Evolutionary conservation across 2,888 invertebrate species (phyloP).

Genomic region (Amphipoea lucens): DNA sequence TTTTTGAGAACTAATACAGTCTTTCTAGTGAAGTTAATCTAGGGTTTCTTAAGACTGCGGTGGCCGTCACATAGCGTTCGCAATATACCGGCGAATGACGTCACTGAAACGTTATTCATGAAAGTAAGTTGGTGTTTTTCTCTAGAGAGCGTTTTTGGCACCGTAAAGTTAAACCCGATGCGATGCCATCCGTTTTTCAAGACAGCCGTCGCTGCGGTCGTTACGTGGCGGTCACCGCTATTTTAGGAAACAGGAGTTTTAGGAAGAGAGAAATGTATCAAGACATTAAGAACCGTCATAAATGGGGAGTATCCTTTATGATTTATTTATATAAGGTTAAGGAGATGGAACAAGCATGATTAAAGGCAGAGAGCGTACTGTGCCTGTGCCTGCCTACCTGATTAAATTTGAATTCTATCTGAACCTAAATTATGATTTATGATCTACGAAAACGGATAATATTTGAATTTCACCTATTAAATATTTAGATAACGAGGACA

Average conservation of each 20-base stretch:
- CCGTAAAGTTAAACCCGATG: not conserved
- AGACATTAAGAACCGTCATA: slow-evolving; percentile 31
- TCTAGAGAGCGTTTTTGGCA: not conserved
- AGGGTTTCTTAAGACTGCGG: not conserved
- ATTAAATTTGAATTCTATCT: not conserved
- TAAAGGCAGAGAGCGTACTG: slow-evolving; percentile 22
- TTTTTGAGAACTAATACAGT: slow-evolving; percentile 39
- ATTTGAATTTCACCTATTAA: slow-evolving; percentile 43
- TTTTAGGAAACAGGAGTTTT: not conserved
- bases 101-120: not conserved
- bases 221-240: not conserved
- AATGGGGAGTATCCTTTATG: slow-evolving; percentile 4
- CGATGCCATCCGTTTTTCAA: not conserved
- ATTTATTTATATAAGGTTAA: not conserved
- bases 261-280: slow-evolving; percentile 43
- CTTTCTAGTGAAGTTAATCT: slow-evolving; percentile 31
- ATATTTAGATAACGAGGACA: slow-evolving; percentile 55
- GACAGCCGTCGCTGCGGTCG: not conserved
- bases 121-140: not conserved
- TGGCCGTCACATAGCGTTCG: not conserved
- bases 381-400: slow-evolving; percentile 2
- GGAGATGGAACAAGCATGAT: slow-evolving; percentile 25
- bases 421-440: not conserved
- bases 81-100: not conserved
- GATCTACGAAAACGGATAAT: slow-evolving; percentile 8